A percentile compares a stretch with the other conserved stretches of the same genome.
Evolutionary conservation across 2,113 vertebrate species (phyloP).

Genomic region (Aldabrachelys gigantea): DNA sequence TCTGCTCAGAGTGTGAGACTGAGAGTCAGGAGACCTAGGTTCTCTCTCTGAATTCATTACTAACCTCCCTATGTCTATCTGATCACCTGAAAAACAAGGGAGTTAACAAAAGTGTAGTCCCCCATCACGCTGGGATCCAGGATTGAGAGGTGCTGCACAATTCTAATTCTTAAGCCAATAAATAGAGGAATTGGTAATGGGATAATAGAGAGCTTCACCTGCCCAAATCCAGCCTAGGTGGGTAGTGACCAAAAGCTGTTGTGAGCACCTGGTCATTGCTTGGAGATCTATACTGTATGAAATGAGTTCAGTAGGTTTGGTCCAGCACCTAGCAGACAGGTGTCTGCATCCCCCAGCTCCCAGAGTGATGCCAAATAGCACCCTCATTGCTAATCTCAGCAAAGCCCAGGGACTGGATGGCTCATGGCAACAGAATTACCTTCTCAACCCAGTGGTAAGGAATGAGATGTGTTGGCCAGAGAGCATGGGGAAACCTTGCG

Average conservation of each 20-base stretch:
- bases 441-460: not conserved
- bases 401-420: not conserved
- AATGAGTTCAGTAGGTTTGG: not conserved
- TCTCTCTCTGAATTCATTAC: not conserved
- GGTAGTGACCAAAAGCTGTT: not conserved
- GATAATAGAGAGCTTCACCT: not conserved
- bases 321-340: not conserved
- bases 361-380: not conserved
- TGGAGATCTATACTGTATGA: not conserved
- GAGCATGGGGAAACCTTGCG: not conserved
- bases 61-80: not conserved
- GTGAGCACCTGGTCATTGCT: not conserved
- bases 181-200: not conserved
- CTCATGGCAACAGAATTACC: rapidly evolving
- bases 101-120: not conserved
- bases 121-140: not conserved
- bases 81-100: not conserved
- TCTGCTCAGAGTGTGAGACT: not conserved
- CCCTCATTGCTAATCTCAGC: not conserved
- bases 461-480: not conserved
- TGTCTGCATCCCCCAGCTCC: too few relatives aligned
- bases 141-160: too few relatives aligned
- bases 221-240: not conserved
- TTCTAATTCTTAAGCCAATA: not conserved
- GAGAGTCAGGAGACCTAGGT: not conserved